phyloP scores from a whole-genome alignment of 1,140 invertebrate species.

The Lordiphosa mommai region DNA sequence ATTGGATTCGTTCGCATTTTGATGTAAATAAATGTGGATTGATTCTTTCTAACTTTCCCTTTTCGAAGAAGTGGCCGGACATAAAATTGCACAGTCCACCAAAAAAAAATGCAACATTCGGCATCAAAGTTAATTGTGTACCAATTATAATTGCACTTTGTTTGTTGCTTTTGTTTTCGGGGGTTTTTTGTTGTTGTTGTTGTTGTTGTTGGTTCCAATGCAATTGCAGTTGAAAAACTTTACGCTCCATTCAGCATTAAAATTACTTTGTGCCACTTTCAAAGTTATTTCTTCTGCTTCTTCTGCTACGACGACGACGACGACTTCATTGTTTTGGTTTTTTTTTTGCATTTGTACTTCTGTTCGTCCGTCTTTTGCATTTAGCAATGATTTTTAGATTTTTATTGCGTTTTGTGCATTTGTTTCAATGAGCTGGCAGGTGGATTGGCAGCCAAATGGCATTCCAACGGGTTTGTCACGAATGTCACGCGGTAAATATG shows the following conservation, averaged over 20 bases:
- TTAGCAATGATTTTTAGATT: slow-evolving; percentile 30
- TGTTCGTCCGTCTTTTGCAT: slow-evolving; percentile 15
- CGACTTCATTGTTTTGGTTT: slow-evolving; percentile 16
- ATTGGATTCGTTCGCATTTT: neutral
- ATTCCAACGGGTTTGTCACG: slow-evolving; percentile 14
- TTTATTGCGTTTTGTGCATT: slow-evolving; percentile 13
- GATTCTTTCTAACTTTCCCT: neutral
- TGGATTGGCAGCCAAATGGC: neutral
- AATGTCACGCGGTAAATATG: slow-evolving; percentile 21
- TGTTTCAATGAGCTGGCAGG: neutral
- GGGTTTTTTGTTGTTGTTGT: slow-evolving; percentile 23
- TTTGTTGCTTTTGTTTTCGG: slow-evolving; percentile 17
- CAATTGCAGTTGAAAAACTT: slow-evolving; percentile 74
- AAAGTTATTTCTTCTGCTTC: slow-evolving; percentile 52
- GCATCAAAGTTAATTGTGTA: slow-evolving; percentile 25
- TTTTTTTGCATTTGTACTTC: neutral
- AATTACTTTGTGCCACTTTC: slow-evolving; percentile 75
- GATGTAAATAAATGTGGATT: too few species aligned
- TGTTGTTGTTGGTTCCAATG: slow-evolving; percentile 48
- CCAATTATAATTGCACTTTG: slow-evolving; percentile 56
- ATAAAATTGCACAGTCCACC: neutral
- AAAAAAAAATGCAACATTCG: neutral
- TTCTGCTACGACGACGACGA: slow-evolving; percentile 22
- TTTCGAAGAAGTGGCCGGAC: neutral
- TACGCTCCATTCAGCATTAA: slow-evolving; percentile 73